Evolutionary conservation across 2,797 vertebrate genomes (phyloP), one percentile per base, ranked within the genome.

Genomic region (Ctenopoma multispine): DNA sequence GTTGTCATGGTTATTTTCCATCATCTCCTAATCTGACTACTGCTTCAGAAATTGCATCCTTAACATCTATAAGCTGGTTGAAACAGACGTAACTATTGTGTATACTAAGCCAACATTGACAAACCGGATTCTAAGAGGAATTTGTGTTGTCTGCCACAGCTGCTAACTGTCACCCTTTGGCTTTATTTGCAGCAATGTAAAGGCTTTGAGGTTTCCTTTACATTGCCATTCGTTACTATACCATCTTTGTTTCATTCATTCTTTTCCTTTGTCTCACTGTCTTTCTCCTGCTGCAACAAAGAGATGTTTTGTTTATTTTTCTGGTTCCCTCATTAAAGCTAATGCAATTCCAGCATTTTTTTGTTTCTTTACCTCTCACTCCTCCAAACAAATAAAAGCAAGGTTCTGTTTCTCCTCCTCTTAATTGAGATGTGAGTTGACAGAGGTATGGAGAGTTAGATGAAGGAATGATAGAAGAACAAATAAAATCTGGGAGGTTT

Each of bases 341-440:
- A 85, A 84, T 84, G 73, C 47, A 77, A 78, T 83, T 77, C 69
- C 40, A 75, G 55, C 36, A 36, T 62, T 72, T 50, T 54, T 49
- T 29, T 10, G 2, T 14, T 17, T 27, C 40, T 46, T 41, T 70
- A 38, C 21, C 69, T 77, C 51, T 63, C 55, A 23, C 53, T 21
- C 66, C 63, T 69, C 59, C 41, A 63, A 77, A 72, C 57, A 75
- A 79, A 85, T 72, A 68, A 68, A 34, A 59, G 51, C 15, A 17
- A 48, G 44, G 81, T 77, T 75, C 18, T 11, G 53, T 75, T 84
- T 69, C 74, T 69, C 31, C 54, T 53, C 54, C 53, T 56, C 40
- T 86, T 80, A 86, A 87, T 79, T 80, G 76, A 86, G 73, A 76
- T 24, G 18, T 29, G 5, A 71, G 74, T 79, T 77, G 70, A 79